phyloP scores from a whole-genome alignment of 2,113 vertebrate species.

The Grammomys dolichurus region DNA sequence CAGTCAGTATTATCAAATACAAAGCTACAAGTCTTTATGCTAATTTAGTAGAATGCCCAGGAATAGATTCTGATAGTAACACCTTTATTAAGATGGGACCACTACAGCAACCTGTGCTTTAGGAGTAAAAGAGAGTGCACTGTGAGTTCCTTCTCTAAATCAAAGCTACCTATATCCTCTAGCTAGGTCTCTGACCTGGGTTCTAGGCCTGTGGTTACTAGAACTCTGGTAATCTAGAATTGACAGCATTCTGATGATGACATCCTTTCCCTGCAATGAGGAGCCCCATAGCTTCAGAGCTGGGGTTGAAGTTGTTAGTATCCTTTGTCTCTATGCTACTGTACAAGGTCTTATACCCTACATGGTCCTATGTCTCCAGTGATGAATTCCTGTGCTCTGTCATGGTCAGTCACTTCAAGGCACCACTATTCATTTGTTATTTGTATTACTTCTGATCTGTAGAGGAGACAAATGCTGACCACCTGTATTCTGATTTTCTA shows the following conservation, averaged over 20 bases:
- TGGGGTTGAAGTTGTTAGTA: too few relatives aligned
- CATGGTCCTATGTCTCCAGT: neutral
- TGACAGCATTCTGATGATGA: neutral
- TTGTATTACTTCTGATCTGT: neutral
- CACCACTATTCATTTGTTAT: neutral
- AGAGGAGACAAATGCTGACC: neutral
- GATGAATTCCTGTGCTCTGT: neutral
- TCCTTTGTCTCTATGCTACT: neutral
- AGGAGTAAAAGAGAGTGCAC: too few relatives aligned
- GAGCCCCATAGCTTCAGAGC: neutral
- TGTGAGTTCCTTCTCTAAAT: neutral
- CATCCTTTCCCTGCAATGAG: neutral
- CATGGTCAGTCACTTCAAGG: too few relatives aligned
- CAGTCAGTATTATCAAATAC: too few relatives aligned
- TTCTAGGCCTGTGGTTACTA: neutral
- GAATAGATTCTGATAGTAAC: neutral
- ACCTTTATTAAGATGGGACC: neutral
- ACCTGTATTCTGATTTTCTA: neutral
- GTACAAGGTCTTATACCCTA: neutral
- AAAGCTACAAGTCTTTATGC: neutral
- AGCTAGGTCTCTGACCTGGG: fast-evolving
- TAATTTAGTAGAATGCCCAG: neutral
- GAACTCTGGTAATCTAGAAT: neutral
- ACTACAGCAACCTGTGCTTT: neutral
- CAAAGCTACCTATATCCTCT: neutral